A percentile compares a stretch with the other conserved stretches of the same genome.
Evolutionary conservation across 2,113 vertebrate species (phyloP).

Genomic region (Morone chrysops): DNA sequence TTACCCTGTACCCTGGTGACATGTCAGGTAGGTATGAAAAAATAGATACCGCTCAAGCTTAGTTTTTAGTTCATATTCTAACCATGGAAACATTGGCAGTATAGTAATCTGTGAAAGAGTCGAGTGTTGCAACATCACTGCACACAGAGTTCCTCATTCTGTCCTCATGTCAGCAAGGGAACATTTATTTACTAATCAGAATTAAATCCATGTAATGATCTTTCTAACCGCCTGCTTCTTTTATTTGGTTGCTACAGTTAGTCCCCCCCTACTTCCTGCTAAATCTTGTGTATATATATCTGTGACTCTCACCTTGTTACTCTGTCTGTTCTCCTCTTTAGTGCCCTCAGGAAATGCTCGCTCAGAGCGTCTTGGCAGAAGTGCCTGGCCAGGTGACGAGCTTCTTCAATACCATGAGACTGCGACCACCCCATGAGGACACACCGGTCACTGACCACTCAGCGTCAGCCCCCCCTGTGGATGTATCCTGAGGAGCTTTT

Average conservation of each 20-base stretch:
- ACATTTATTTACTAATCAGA: not conserved
- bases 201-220: not conserved
- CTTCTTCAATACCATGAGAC: slow-evolving; percentile 72
- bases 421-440: slow-evolving; percentile 65
- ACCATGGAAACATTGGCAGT: not conserved
- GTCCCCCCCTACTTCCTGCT: not conserved
- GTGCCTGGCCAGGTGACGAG: slow-evolving; percentile 78
- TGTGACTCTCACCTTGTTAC: not conserved
- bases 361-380: slow-evolving; percentile 81
- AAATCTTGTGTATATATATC: too few species aligned
- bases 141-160: not conserved
- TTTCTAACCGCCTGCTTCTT: not conserved
- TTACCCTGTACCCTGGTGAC: too few species aligned
- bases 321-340: slow-evolving; percentile 43
- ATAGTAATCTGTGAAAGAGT: not conserved
- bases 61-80: not conserved
- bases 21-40: too few species aligned
- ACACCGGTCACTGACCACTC: slow-evolving; percentile 20
- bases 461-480: slow-evolving; percentile 41
- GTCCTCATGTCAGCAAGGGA: not conserved
- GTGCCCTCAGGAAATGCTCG: slow-evolving; percentile 77
- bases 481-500: slow-evolving; percentile 5
- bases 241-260: not conserved
- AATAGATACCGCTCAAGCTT: too few species aligned
- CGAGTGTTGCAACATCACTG: not conserved